Base-by-base conservation (phyloP, 1,140 invertebrate species). In the Orius insidiosus region DNA sequence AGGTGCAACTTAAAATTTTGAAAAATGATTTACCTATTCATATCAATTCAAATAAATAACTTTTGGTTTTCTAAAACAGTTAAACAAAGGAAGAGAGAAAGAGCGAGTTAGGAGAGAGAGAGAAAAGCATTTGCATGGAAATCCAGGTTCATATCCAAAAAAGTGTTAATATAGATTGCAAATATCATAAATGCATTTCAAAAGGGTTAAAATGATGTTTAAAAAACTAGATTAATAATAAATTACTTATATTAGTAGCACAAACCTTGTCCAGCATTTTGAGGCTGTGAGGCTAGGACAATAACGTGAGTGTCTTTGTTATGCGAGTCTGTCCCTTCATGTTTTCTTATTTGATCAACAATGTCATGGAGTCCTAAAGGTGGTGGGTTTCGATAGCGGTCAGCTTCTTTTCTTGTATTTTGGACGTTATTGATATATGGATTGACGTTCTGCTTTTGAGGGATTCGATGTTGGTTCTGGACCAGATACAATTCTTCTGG, bases 321-420 rank as follows among this genome's bases (percentile, higher is more conserved):
- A 11, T 38, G 47, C 37, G 45, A 48, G 37, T 50, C 40, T 38
- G 43, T 46, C 31, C 34, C 42, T 36, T 50, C 48, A 51, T 53
- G 49, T 32, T 53, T 42, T 45, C 49, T 43, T 33, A 54, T 49
- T 11, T 54, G 49, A 44, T 46, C 45, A 14, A 54, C 37, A 11
- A 54, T 53, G 43, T 54, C 53, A 13, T 53, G 48, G 18, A 54
- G 49, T 33, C 45, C 45, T 18, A 43, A 31, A 16, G 45, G 43
- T 35, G 33, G 16, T 30, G 41, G 45, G 32, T 34, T 19, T 5
- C 35, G 49, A 31, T 32, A 16, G 31, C 33, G 39, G 14, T 32
- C 37, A n/a, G 24, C 24, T 15, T 16, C 16, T 32, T 18, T 36
- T n/a, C 10, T 8, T 24, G 24, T 24, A 24, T 24, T 24, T 24